These are phyloP conservation scores for Protodeltote pygarga DNA, from an alignment of 2,888 invertebrate species.

Conservation along the genomic window DNA sequence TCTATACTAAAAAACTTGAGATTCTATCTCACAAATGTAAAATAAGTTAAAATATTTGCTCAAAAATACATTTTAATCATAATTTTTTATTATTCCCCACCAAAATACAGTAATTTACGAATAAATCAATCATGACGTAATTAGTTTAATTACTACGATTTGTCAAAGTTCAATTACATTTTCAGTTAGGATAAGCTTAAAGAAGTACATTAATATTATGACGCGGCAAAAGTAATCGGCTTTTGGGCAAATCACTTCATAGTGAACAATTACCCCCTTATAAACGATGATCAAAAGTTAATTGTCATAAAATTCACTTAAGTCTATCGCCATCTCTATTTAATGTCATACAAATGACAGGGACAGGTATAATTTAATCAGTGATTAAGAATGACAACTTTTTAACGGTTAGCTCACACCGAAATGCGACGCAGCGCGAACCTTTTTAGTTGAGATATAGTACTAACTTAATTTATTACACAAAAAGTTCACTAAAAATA, in stretches of 20 bases:
- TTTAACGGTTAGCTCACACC: too few species aligned
- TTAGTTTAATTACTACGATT: constrained; percentile 3
- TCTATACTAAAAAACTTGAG: background rate
- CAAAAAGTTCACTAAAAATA: too few species aligned
- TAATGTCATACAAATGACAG: too few species aligned
- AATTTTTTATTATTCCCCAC: constrained; percentile 25
- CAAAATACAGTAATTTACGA: background rate
- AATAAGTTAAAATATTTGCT: constrained; percentile 46
- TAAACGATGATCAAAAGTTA: too few species aligned
- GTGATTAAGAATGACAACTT: too few species aligned
- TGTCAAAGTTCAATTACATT: constrained; percentile 7
- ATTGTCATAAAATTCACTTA: too few species aligned
- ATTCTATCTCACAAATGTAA: constrained; percentile 3
- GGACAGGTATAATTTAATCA: too few species aligned
- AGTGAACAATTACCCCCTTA: too few species aligned
- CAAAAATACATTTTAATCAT: constrained; percentile 31
- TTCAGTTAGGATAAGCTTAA: background rate
- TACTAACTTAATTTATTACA: too few species aligned
- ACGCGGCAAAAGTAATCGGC: background rate
- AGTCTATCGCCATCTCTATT: too few species aligned
- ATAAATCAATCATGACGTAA: background rate
- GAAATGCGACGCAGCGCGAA: too few species aligned
- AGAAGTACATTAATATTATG: background rate
- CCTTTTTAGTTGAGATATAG: too few species aligned
- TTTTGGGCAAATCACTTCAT: background rate